Percentiles rank a stretch among this genome's conserved stretches.
Conservation (phyloP, 1,140 invertebrate species). For the Drosophila nigrodunni region DNA sequence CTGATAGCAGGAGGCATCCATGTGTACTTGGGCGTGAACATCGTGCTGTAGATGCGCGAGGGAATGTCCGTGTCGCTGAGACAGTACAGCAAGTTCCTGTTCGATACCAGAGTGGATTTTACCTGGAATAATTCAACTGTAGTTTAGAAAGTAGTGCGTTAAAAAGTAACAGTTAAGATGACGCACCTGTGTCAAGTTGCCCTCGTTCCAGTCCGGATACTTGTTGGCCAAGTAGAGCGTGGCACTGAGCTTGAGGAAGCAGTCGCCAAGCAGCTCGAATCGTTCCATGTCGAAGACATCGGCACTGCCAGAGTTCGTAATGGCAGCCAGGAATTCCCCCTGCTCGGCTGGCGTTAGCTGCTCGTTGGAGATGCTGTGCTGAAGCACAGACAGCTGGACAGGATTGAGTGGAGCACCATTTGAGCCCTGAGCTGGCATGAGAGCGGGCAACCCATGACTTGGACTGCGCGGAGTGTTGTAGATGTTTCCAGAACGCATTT, state of each 20-base stretch:
- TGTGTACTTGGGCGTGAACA: constrained; percentile 85
- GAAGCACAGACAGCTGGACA: constrained; percentile 38
- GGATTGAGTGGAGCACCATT: not conserved
- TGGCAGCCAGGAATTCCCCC: constrained; percentile 86
- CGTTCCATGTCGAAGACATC: constrained; percentile 94
- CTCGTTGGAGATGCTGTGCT: constrained; percentile 43
- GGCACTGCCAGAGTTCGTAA: constrained; percentile 89
- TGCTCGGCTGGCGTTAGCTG: constrained; percentile 70
- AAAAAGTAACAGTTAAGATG: too few relatives aligned
- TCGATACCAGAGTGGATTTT: constrained; percentile 92
- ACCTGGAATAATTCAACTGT: constrained; percentile 74
- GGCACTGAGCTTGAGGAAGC: constrained; percentile 93
- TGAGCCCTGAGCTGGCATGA: constrained; percentile 16
- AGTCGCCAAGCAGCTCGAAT: constrained; percentile 94
- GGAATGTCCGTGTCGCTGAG: constrained; percentile 84
- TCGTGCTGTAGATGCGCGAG: constrained; percentile 40
- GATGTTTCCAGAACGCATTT: constrained; percentile 53
- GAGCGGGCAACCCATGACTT: constrained; percentile 15
- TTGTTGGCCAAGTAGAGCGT: constrained; percentile 90
- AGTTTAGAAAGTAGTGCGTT: too few relatives aligned
- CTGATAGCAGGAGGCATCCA: constrained; percentile 87
- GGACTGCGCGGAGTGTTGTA: constrained; percentile 28
- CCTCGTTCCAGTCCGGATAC: constrained; percentile 90
- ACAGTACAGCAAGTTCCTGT: constrained; percentile 91
- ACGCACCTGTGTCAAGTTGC: constrained; percentile 87